These are phyloP conservation scores for Platyscapa corneri DNA, from an alignment of 1,140 invertebrate species.

Conservation along the genomic window DNA sequence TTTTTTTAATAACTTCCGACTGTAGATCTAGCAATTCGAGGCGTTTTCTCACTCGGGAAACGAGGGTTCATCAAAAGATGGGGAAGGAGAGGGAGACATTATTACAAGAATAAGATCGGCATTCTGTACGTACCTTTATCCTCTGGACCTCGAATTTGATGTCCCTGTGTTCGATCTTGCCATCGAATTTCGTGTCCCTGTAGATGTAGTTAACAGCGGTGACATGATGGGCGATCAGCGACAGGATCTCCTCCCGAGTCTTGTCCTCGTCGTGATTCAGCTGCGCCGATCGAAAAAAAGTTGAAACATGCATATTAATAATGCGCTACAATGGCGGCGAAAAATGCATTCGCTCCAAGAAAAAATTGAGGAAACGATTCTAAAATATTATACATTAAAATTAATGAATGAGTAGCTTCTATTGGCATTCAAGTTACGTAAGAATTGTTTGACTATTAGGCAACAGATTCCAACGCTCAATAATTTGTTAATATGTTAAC, in stretches of 20 bases:
- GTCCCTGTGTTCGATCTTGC: constrained; percentile 89
- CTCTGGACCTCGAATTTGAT: constrained; percentile 98
- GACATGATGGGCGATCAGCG: constrained; percentile 97
- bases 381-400: not conserved
- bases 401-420: not conserved
- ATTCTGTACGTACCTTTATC: constrained; percentile 83
- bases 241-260: constrained; percentile 96
- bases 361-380: not conserved
- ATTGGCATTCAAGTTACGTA: not conserved
- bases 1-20: not conserved
- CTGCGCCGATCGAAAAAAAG: constrained; percentile 50
- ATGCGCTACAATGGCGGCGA: not conserved
- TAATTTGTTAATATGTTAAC: too few species aligned
- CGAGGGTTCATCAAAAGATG: not conserved
- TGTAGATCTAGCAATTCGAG: not conserved
- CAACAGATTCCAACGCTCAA: too few species aligned
- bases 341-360: not conserved
- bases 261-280: constrained; percentile 85
- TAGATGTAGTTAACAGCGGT: constrained; percentile 99
- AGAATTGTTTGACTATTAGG: not conserved
- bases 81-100: not conserved
- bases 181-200: constrained; percentile 94
- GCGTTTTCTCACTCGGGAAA: not conserved
- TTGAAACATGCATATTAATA: not conserved
- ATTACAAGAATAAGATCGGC: not conserved